Evolutionary conservation across 2,113 vertebrate genomes (phyloP), one percentile per base, ranked within the genome.

Genomic region (Sphaerodactylus townsendi): DNA sequence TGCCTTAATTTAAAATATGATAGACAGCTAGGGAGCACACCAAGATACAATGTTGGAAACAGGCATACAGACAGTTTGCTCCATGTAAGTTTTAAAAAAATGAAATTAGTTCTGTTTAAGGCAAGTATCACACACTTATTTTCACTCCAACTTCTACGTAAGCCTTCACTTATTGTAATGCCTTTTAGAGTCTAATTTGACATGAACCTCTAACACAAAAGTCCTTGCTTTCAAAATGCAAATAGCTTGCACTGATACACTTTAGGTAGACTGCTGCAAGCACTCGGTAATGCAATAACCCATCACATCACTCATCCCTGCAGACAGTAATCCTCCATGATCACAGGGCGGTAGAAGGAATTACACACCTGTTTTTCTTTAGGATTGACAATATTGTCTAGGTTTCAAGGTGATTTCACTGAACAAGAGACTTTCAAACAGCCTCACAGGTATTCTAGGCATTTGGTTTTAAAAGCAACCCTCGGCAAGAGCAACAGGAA

Each of bases 11-110:
- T 50, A 50, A 50, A 50, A 50, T 50, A 50, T 6, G 48, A 50
- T 50, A 50, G 48, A 50, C 9, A 13, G 17, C 19, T 19, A 17
- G 50, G 3, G 50, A 50, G 48, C 50, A 53, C 50, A 91, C 62
- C 73, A 82, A 88, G 89, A 91, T 79, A n/a, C 83, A 39, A 28
- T 77, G 75, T 64, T 41, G 21, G 35, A 37, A 15, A 62, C 35
- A 70, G 62, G 80, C 65, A 91, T 92, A 92, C 85, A 88, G 88
- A 83, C 59, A 90, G 85, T 81, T 86, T 81, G 37, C 87, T 81
- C 46, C 53, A 70, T 87, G 80, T 23, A 83, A 44, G 2, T 59
- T 66, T 70, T 90, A 4, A 82, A 11, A 11, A 2, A 50, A 86
- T 69, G 86, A 88, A 89, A 64, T 3, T 77, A 82, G 77, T 66